These are phyloP conservation scores for Thysanoteuthis rhombus DNA, from an alignment of 2,888 invertebrate genomes.

Conservation along the genomic window DNA sequence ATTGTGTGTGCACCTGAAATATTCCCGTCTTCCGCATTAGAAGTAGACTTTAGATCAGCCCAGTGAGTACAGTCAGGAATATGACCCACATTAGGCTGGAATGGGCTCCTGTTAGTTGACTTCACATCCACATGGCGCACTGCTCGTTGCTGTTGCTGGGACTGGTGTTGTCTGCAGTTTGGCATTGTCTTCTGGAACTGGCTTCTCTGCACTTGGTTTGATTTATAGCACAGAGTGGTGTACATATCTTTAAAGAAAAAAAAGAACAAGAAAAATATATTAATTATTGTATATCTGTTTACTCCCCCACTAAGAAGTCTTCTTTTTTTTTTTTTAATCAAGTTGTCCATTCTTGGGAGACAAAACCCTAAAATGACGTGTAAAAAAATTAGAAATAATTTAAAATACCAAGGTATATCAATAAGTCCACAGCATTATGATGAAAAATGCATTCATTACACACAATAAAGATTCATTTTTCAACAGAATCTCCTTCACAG, in stretches of 20 bases:
- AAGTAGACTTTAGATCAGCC: neutral
- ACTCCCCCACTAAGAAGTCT: too few species aligned
- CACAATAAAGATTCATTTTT: too few species aligned
- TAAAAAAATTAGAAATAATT: too few species aligned
- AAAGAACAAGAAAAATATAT: neutral
- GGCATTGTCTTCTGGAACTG: neutral
- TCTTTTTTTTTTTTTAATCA: too few species aligned
- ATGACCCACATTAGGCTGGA: neutral
- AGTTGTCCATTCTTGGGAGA: too few species aligned
- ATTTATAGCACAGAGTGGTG: neutral
- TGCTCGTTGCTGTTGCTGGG: conserved; percentile 12
- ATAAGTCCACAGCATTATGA: too few species aligned
- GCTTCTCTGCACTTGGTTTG: neutral
- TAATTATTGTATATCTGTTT: neutral
- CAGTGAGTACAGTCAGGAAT: neutral
- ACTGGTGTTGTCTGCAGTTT: neutral
- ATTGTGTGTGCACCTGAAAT: neutral
- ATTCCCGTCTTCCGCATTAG: neutral
- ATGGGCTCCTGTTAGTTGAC: neutral
- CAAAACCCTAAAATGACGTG: too few species aligned
- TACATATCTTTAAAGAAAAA: neutral
- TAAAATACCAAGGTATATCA: too few species aligned
- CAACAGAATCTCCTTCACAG: too few species aligned
- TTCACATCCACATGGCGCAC: neutral
- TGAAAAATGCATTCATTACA: too few species aligned